These are phyloP conservation scores for Andrena haemorrhoa DNA, from an alignment of 2,888 invertebrate genomes.

Conservation along the genomic window DNA sequence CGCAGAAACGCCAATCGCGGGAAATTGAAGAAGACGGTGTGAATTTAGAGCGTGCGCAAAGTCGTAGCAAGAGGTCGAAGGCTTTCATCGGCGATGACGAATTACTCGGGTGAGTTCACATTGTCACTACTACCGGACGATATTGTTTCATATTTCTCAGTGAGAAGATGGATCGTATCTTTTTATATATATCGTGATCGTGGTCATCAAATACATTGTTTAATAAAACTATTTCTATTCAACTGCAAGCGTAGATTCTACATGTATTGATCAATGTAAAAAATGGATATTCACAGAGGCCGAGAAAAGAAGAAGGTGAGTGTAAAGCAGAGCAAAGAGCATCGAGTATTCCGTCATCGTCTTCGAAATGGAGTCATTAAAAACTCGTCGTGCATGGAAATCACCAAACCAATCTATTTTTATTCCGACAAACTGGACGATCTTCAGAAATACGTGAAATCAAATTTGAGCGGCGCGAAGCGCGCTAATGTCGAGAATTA, in stretches of 20 bases:
- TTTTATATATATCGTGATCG: not conserved
- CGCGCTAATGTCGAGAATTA: slow-evolving; percentile 35
- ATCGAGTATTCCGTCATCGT: slow-evolving; percentile 23
- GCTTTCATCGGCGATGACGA: slow-evolving; percentile 1
- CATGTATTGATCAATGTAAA: not conserved
- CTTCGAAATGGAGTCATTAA: slow-evolving; percentile 23
- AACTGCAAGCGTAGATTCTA: not conserved
- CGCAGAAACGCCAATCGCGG: slow-evolving; percentile 13
- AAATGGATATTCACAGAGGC: slow-evolving; percentile 5
- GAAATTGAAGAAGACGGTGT: not conserved
- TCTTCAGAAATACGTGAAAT: slow-evolving; percentile 26
- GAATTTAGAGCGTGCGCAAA: not conserved
- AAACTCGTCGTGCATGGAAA: slow-evolving; percentile 23
- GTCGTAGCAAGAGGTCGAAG: slow-evolving; percentile 4
- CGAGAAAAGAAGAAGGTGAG: slow-evolving; percentile 29
- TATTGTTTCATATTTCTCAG: not conserved
- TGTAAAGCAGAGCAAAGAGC: not conserved
- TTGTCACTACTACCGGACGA: not conserved
- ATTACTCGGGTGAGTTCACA: slow-evolving; percentile 25
- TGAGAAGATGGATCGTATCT: not conserved
- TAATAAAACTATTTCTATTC: not conserved
- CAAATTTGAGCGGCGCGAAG: not conserved
- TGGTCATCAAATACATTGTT: not conserved
- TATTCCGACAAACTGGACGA: slow-evolving; percentile 31
- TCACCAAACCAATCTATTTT: slow-evolving; percentile 8